phyloP scores from a whole-genome alignment of 1,140 invertebrate genomes.

The Trichomalopsis sarcophagae region DNA sequence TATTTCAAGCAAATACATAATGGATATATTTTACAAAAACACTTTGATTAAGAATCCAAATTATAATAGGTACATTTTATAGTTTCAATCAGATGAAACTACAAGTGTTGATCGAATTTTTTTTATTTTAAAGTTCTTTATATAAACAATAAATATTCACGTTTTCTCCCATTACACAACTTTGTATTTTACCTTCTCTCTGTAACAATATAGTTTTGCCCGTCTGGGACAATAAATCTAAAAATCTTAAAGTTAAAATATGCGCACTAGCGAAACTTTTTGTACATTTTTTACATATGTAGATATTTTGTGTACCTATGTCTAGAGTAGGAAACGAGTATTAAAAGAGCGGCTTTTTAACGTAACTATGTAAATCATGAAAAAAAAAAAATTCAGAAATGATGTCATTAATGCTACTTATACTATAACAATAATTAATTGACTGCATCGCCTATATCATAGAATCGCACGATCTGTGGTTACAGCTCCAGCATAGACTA shows the following conservation, averaged over 20 bases:
- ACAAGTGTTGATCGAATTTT: background rate
- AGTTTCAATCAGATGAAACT: too few species aligned
- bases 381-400: constrained; percentile 29
- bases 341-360: constrained; percentile 45
- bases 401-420: constrained; percentile 31
- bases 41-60: too few species aligned
- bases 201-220: constrained; percentile 30
- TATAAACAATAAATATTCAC: constrained; percentile 39
- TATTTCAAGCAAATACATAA: too few species aligned
- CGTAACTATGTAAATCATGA: background rate
- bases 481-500: background rate
- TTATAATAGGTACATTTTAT: too few species aligned
- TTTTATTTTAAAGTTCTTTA: constrained; percentile 9
- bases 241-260: constrained; percentile 39
- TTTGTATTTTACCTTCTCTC: constrained; percentile 17
- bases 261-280: constrained; percentile 36
- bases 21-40: too few species aligned
- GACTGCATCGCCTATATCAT: background rate
- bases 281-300: constrained; percentile 50
- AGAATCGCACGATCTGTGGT: constrained; percentile 8
- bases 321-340: constrained; percentile 45
- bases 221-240: constrained; percentile 40
- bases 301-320: constrained; percentile 1
- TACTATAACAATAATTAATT: constrained; percentile 33
- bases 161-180: constrained; percentile 29